Evolutionary conservation across 2,888 invertebrate genomes (phyloP).

Genomic region (Blomia tropicalis): DNA sequence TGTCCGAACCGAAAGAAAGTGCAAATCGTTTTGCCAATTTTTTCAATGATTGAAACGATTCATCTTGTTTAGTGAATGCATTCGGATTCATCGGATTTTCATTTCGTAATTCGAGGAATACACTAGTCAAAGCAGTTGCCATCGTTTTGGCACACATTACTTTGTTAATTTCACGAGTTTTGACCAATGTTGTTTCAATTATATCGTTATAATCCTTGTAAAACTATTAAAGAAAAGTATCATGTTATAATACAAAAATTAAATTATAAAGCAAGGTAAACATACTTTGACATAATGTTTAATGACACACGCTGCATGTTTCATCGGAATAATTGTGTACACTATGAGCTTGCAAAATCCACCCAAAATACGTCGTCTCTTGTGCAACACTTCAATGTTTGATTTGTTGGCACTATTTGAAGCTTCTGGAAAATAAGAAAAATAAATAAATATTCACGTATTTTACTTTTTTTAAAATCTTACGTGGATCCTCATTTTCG

Average conservation of each 20-base stretch:
- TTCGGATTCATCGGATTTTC: conserved; percentile 36
- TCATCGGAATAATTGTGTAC: conserved; percentile 85
- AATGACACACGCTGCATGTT: conserved; percentile 80
- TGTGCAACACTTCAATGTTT: conserved; percentile 55
- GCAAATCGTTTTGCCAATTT: conserved; percentile 93
- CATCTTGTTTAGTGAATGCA: conserved; percentile 38
- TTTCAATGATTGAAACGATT: conserved; percentile 77
- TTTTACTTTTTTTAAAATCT: no score
- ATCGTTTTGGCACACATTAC: conserved; percentile 86
- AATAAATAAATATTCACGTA: background rate
- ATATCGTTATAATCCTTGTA: conserved; percentile 34
- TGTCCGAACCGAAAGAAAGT: conserved; percentile 88
- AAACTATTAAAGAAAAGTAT: conserved; percentile 28
- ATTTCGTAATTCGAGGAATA: conserved; percentile 55
- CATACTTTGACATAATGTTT: conserved; percentile 85
- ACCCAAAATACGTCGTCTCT: conserved; percentile 83
- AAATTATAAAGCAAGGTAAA: conserved; percentile 11
- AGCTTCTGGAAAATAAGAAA: conserved; percentile 47
- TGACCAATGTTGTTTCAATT: conserved; percentile 83
- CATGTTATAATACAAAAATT: background rate
- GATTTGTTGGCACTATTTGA: conserved; percentile 17
- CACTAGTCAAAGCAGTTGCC: conserved; percentile 71
- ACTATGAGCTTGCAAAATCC: conserved; percentile 94
- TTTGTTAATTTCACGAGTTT: conserved; percentile 93
- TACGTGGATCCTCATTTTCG: conserved; percentile 76